Evolutionary conservation across 2,113 vertebrate species (phyloP), one percentile per base, ranked within the genome.

Genomic region (Pollimyrus isidori): DNA sequence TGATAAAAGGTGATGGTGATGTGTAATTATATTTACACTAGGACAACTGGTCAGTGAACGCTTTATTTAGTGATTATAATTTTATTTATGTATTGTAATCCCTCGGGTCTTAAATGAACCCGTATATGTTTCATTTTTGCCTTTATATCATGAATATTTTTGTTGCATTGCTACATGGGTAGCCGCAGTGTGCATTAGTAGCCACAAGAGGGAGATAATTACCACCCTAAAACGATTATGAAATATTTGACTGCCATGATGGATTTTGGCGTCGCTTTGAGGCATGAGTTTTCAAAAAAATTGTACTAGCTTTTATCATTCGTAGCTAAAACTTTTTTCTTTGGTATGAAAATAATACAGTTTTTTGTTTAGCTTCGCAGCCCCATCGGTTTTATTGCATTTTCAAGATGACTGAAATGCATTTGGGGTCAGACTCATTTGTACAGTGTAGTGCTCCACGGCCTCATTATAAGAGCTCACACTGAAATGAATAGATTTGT

Each of bases 201-300:
- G 46, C 26, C 87, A 88, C 65, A n/a, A 88, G 87, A 46, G 87
- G 65, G 87, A 69, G 48, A 80, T 35, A 23, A 42, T 76, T 26
- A 88, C 87, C 65, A 50, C 23, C 30, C 10, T 88, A 65, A 50
- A 26, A 88, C 4, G 3, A 48, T 26, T 19, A 17, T 26, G 10
- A 17, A 2, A 42, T 3, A 80, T 17, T 80, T 42, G 2, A 7
- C 35, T 80, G 5, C 4, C 15, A 1, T 80, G 73, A 42, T 49
- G n/a, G 45, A 26, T 15, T 26, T 86, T 86, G 45, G 7, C 23
- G 23, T 49, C n/a, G 46, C 23, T 48, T 19, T 50, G 45, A 13
- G 4, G 13, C 7, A 0, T 50, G 42, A 48, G 48, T 26, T 26
- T n/a, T 11, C 21, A 86, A 48, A 50, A 58, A 50, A 46, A n/a